Percentiles rank a stretch among this genome's conserved stretches.
Conservation (phyloP, 2,888 invertebrate genomes). For the Actias luna region DNA sequence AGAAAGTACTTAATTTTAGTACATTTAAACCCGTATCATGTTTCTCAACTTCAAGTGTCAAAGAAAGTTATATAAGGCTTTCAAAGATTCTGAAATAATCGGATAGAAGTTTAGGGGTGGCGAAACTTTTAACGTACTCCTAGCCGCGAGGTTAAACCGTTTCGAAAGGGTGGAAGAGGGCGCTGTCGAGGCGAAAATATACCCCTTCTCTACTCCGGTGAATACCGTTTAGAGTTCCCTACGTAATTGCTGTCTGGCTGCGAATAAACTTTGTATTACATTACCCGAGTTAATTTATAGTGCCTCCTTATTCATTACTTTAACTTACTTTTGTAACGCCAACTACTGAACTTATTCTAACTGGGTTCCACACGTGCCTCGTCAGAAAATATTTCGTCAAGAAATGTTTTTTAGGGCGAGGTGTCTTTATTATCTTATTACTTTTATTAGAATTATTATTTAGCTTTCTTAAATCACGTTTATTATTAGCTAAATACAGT, state of each 20-base stretch:
- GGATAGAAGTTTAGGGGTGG: conserved; percentile 53
- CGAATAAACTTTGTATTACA: conserved; percentile 79
- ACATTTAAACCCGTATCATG: conserved; percentile 28
- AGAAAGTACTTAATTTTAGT: not conserved
- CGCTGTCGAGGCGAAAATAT: conserved; percentile 36
- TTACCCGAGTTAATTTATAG: conserved; percentile 77
- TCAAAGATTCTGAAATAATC: conserved; percentile 69
- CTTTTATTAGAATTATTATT: not conserved
- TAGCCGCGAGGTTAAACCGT: conserved; percentile 56
- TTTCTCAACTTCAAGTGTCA: conserved; percentile 49
- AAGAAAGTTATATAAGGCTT: conserved; percentile 50
- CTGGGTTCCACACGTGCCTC: conserved; percentile 30
- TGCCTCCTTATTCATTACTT: conserved; percentile 73
- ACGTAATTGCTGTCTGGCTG: conserved; percentile 78
- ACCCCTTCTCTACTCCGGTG: conserved; percentile 66
- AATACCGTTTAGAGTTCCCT: conserved; percentile 76
- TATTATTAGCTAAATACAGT: not conserved
- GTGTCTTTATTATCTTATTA: not conserved
- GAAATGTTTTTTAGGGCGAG: not conserved
- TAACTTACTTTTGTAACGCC: conserved; percentile 62
- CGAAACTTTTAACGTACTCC: conserved; percentile 67
- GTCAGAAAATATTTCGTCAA: conserved; percentile 14
- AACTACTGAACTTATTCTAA: conserved; percentile 54
- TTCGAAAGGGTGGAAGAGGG: conserved; percentile 58
- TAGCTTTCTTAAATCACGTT: not conserved